Conservation (phyloP, 2,888 invertebrate genomes). For the Lasioglossum figueresi region DNA sequence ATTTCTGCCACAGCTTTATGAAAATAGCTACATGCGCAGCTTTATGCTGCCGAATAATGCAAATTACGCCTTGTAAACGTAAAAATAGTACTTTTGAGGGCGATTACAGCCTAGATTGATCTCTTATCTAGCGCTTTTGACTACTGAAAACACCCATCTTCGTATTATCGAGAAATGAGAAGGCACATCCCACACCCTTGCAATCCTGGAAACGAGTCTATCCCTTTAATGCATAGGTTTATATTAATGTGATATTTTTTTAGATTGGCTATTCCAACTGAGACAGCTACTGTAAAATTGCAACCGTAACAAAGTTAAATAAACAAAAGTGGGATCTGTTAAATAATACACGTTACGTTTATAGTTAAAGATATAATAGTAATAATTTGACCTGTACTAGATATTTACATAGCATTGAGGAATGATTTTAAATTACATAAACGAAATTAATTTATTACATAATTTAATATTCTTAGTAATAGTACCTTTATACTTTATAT, state of each 20-base stretch:
- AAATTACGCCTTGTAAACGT: too few relatives aligned
- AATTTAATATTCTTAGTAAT: slow-evolving; percentile 15
- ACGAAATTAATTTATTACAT: slow-evolving; percentile 50
- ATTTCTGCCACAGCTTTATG: too few relatives aligned
- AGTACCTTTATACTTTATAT: slow-evolving; percentile 40
- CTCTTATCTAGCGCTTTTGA: background rate
- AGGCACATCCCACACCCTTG: too few relatives aligned
- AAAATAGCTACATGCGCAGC: too few relatives aligned
- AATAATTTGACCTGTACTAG: slow-evolving; percentile 37
- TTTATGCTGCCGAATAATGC: too few relatives aligned
- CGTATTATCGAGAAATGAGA: too few relatives aligned
- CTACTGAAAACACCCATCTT: background rate
- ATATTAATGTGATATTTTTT: slow-evolving; percentile 18
- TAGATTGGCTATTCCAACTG: slow-evolving; percentile 12
- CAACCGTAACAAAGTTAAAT: slow-evolving; percentile 30
- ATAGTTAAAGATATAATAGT: slow-evolving; percentile 30
- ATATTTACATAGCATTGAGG: slow-evolving; percentile 62
- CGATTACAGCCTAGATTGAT: too few relatives aligned
- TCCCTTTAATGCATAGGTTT: slow-evolving; percentile 12
- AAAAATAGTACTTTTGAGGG: too few relatives aligned
- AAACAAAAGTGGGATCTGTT: slow-evolving; percentile 33
- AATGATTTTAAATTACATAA: slow-evolving; percentile 63
- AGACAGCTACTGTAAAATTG: slow-evolving; percentile 1
- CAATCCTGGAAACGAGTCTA: too few relatives aligned
- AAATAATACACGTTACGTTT: slow-evolving; percentile 46